Conservation (phyloP, 2,113 vertebrate species). For the Morone chrysops region DNA sequence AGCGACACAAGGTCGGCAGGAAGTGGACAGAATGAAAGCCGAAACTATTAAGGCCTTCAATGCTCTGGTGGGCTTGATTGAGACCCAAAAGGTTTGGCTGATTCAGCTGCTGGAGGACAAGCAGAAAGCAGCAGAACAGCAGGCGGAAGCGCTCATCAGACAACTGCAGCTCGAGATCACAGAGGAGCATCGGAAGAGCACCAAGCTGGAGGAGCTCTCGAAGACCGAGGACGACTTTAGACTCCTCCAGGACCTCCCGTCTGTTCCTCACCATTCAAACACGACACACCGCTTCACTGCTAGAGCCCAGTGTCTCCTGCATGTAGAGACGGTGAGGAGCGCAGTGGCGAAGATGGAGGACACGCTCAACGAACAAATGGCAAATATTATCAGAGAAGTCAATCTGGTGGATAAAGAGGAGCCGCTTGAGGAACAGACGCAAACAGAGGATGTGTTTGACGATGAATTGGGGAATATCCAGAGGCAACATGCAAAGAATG, state of each 20-base stretch:
- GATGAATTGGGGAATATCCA: constrained; percentile 7
- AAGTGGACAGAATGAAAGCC: not conserved
- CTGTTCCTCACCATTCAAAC: not conserved
- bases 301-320: not conserved
- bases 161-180: not conserved
- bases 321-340: not conserved
- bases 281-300: fast-evolving
- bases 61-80: not conserved
- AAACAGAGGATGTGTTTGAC: not conserved
- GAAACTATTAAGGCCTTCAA: not conserved
- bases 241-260: constrained; percentile 13
- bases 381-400: not conserved
- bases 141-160: not conserved
- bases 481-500: not conserved
- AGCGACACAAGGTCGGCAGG: not conserved
- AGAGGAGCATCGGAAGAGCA: fast-evolving
- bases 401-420: not conserved
- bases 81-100: not conserved
- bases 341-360: not conserved
- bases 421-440: not conserved
- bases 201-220: constrained; percentile 8
- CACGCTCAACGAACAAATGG: not conserved
- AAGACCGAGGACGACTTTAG: constrained; percentile 1
- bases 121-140: constrained; percentile 8
- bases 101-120: constrained; percentile 13